Conservation (phyloP, 2,797 vertebrate genomes). For the Siniperca obscura region DNA sequence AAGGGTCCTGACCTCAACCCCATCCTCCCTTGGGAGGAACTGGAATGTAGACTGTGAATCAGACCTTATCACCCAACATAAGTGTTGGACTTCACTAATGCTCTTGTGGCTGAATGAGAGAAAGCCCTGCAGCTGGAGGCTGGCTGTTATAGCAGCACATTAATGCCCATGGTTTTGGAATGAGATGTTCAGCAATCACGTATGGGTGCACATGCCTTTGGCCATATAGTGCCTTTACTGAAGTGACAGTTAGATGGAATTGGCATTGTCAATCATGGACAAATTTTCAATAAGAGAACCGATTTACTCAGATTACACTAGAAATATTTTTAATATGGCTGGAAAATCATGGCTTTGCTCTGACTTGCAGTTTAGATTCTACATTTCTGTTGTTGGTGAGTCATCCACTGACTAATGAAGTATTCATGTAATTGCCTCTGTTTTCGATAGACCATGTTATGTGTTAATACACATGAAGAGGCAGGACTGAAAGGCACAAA, state of each 20-base stretch:
- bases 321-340: not conserved
- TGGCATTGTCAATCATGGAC: not conserved
- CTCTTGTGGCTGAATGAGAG: too few species aligned
- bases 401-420: slow-evolving; percentile 29
- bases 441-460: not conserved
- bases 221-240: not conserved
- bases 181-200: not conserved
- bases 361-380: not conserved
- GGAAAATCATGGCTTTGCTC: not conserved
- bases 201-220: not conserved
- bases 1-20: too few species aligned
- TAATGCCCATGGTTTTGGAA: not conserved
- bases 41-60: not conserved
- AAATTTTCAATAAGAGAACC: not conserved
- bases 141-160: not conserved
- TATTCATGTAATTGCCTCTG: slow-evolving; percentile 21
- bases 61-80: not conserved
- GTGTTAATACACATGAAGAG: slow-evolving; percentile 15
- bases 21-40: too few species aligned
- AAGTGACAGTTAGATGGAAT: not conserved
- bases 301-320: not conserved
- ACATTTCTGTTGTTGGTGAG: not conserved
- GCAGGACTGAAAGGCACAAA: not conserved
- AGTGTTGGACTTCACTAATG: not conserved
- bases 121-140: too few species aligned